Evolutionary conservation across 2,797 vertebrate genomes (phyloP).

Genomic region (Agapornis canus): DNA sequence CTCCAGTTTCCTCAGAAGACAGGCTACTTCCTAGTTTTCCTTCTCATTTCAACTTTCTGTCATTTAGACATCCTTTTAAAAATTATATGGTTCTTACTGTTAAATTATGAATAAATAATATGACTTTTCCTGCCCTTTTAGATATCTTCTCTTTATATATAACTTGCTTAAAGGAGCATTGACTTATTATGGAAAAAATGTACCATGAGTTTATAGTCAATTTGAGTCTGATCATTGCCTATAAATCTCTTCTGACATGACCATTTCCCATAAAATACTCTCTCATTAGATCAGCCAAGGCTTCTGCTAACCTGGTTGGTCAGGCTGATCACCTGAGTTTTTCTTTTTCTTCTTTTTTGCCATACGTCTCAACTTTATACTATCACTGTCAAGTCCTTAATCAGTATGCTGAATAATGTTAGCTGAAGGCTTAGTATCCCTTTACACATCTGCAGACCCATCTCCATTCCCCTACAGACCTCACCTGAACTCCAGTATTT

Average conservation of each 20-base stretch:
- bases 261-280: not conserved
- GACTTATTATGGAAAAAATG: not conserved
- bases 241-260: not conserved
- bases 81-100: not conserved
- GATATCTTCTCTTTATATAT: not conserved
- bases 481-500: not conserved
- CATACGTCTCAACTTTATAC: not conserved
- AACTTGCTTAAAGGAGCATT: not conserved
- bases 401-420: not conserved
- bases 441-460: not conserved
- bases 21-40: not conserved
- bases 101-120: not conserved
- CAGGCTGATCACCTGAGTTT: not conserved
- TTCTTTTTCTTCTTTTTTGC: not conserved
- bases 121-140: not conserved
- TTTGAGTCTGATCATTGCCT: not conserved
- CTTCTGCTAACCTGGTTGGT: not conserved
- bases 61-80: not conserved
- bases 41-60: not conserved
- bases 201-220: not conserved
- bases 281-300: not conserved
- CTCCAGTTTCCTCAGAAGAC: not conserved
- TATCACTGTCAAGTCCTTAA: not conserved
- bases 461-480: not conserved
- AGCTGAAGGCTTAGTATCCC: not conserved